Evolutionary conservation across 1,140 invertebrate genomes (phyloP), one percentile per base, ranked within the genome.

Genomic region (Aphis gossypii): DNA sequence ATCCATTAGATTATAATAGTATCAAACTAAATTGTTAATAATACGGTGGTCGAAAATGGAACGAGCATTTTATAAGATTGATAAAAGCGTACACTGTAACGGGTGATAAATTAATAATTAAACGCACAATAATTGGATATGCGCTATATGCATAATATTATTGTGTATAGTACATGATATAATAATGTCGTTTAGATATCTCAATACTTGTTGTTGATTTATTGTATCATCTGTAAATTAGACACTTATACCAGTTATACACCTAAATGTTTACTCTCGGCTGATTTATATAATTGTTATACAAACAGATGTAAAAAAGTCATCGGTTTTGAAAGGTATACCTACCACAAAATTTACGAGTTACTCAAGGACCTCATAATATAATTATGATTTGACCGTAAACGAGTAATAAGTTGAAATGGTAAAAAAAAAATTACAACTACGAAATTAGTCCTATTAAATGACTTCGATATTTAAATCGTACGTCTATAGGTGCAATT

Each of bases 241-340:
- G 60, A 4, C n/a, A n/a, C 60, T 76, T 76, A 51, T 14, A 18
- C 3, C 1, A 46, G 0, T 11, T 51, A 51, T 51, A 51, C 14
- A 76, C 14, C 14, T 68, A 76, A 1, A 35, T n/a, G 14, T 68
- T n/a, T 11, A 4, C 14, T 68, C 6, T n/a, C 30, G 14, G 60
- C 60, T 76, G 18, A 51, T 51, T 51, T 11, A 51, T 51, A 51
- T 51, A 51, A 1, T 0, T 46, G 46, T 46, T 46, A 4, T 18
- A 48, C 48, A 48, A 48, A 76, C 14, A n/a, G 14, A n/a, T n/a
- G 30, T 76, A 76, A n/a, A 68, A n/a, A 18, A n/a, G 30, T 76
- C n/a, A n/a, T n/a, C 60, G 60, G 60, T 68, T 68, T 76, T 76
- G n/a, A 76, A 76, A 76, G 60, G 60, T n/a, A n/a, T 68, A 68